phyloP scores from a whole-genome alignment of 2,797 vertebrate genomes.

The Pelobates cultripes region DNA sequence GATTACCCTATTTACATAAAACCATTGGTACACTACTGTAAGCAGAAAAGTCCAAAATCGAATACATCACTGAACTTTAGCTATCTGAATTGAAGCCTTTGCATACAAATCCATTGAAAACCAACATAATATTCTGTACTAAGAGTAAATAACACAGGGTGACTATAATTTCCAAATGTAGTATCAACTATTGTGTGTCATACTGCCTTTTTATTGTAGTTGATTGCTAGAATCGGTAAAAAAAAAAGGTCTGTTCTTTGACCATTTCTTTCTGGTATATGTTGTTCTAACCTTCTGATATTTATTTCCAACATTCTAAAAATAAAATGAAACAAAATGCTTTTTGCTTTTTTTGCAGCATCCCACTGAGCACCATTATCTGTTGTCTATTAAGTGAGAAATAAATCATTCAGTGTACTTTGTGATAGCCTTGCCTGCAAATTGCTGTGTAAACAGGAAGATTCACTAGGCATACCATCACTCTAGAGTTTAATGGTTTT shows the following conservation, averaged over 20 bases:
- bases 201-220: too few relatives aligned
- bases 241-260: not conserved
- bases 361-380: conserved; percentile 6
- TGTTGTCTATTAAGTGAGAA: conserved; percentile 9
- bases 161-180: too few relatives aligned
- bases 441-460: conserved; percentile 4
- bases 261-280: not conserved
- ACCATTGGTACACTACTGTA: too few relatives aligned
- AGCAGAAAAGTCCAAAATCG: too few relatives aligned
- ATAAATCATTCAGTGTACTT: not conserved
- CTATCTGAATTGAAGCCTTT: too few relatives aligned
- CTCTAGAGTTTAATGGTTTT: not conserved
- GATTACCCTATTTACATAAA: too few relatives aligned
- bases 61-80: too few relatives aligned
- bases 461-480: not conserved
- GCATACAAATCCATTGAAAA: too few relatives aligned
- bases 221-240: too few relatives aligned
- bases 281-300: not conserved
- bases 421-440: not conserved
- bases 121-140: too few relatives aligned
- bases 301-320: not conserved
- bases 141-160: too few relatives aligned
- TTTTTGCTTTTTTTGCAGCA: not conserved
- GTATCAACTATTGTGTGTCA: too few relatives aligned
- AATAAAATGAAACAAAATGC: not conserved